Conservation (phyloP, 2,888 invertebrate species). For the Synanthedon formicaeformis region DNA sequence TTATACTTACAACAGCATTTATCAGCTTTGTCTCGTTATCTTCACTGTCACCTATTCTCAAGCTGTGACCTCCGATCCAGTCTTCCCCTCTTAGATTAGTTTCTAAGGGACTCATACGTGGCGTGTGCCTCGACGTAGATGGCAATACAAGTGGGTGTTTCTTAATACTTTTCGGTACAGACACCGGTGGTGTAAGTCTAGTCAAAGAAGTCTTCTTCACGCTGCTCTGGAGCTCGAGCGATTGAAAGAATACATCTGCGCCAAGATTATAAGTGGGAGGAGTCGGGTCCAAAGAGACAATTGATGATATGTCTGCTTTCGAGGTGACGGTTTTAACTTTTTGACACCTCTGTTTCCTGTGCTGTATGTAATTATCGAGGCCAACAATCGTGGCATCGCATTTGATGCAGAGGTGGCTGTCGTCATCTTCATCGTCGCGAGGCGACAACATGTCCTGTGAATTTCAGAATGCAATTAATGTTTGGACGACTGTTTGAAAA, state of each 20-base stretch:
- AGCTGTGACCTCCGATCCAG: slow-evolving; percentile 73
- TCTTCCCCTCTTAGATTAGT: slow-evolving; percentile 66
- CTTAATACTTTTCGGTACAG: slow-evolving; percentile 41
- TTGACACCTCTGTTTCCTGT: slow-evolving; percentile 80
- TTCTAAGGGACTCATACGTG: slow-evolving; percentile 52
- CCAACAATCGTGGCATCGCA: slow-evolving; percentile 87
- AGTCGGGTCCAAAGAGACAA: slow-evolving; percentile 48
- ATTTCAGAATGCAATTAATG: slow-evolving; percentile 1
- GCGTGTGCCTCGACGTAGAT: slow-evolving; percentile 43
- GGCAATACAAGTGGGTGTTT: slow-evolving; percentile 35
- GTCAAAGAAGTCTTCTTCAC: slow-evolving; percentile 70
- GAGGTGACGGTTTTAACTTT: slow-evolving; percentile 28
- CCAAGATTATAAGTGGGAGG: slow-evolving; percentile 71
- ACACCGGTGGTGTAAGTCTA: slow-evolving; percentile 56
- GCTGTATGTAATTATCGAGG: slow-evolving; percentile 86
- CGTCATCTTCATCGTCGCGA: slow-evolving; percentile 78
- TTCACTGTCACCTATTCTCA: slow-evolving; percentile 65
- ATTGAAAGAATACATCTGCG: slow-evolving; percentile 89
- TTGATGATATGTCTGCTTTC: slow-evolving; percentile 37
- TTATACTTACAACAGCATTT: slow-evolving; percentile 75
- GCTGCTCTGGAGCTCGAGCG: slow-evolving; percentile 82
- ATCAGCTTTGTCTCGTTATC: slow-evolving; percentile 73
- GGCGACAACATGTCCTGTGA: slow-evolving; percentile 64
- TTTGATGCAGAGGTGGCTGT: slow-evolving; percentile 89
- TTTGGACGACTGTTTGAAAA: slow-evolving; percentile 16